Evolutionary conservation across 1,140 invertebrate genomes (phyloP).

Genomic region (Dryas iulia): DNA sequence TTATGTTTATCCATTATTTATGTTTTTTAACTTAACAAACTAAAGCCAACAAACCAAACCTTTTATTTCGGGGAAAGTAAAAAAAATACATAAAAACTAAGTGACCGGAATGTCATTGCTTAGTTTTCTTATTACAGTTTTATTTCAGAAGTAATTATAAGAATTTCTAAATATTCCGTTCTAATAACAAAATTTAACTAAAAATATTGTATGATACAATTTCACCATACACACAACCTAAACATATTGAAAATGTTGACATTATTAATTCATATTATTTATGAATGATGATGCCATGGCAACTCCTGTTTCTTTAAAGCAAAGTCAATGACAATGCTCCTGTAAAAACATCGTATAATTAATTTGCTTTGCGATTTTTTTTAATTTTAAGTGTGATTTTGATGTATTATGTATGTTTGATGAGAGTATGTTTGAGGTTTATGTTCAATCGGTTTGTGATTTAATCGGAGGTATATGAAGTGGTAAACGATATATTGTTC

Average conservation of each 20-base stretch:
- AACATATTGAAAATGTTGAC: no score
- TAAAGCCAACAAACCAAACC: no score
- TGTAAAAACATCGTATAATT: background rate
- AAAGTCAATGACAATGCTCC: background rate
- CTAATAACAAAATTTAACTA: no score
- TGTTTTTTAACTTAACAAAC: no score
- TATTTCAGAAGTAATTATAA: no score
- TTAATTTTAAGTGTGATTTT: constrained; percentile 7
- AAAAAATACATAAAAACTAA: no score
- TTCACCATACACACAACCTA: no score
- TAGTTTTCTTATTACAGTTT: no score
- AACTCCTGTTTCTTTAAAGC: background rate
- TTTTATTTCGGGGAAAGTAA: no score
- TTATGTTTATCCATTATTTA: background rate
- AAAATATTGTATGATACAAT: no score
- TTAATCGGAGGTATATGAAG: background rate
- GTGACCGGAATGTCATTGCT: no score
- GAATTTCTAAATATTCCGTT: no score
- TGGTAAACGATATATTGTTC: background rate
- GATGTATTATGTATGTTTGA: constrained; percentile 13
- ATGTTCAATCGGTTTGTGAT: background rate
- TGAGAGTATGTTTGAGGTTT: constrained; percentile 8
- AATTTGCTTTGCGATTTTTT: background rate
- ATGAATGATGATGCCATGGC: background rate
- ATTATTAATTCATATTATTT: background rate